Evolutionary conservation across 1,140 invertebrate genomes (phyloP).

Genomic region (Sipha flava): DNA sequence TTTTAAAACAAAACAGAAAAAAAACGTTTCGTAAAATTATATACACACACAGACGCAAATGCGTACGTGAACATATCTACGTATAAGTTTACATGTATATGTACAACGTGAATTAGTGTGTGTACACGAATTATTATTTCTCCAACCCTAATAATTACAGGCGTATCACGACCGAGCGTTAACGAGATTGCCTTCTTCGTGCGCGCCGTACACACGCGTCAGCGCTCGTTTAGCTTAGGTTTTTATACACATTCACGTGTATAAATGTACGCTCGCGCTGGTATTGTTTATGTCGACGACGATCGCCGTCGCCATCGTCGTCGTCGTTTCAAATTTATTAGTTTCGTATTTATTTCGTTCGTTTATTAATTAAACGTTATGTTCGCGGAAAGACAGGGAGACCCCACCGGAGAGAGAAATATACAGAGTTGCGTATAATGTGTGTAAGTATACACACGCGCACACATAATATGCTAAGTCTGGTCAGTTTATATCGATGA

Average conservation of each 20-base stretch:
- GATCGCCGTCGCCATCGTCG: neutral
- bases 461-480: neutral
- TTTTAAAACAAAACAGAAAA: neutral
- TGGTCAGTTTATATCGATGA: too few species aligned
- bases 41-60: neutral
- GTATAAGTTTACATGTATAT: neutral
- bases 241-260: too few species aligned
- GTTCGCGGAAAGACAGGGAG: too few species aligned
- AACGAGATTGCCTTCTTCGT: slow-evolving; percentile 9
- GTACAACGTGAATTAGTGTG: neutral
- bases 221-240: neutral
- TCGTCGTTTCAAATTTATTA: neutral
- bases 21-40: neutral
- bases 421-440: too few species aligned
- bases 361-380: neutral
- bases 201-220: neutral
- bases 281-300: neutral
- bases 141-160: slow-evolving; percentile 11
- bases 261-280: neutral
- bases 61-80: neutral
- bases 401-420: too few species aligned
- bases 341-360: neutral
- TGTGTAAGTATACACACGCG: too few species aligned
- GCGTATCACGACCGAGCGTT: slow-evolving; percentile 6
- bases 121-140: neutral